Base-by-base conservation (phyloP, 2,113 vertebrate species). In the Pao palembangensis region DNA sequence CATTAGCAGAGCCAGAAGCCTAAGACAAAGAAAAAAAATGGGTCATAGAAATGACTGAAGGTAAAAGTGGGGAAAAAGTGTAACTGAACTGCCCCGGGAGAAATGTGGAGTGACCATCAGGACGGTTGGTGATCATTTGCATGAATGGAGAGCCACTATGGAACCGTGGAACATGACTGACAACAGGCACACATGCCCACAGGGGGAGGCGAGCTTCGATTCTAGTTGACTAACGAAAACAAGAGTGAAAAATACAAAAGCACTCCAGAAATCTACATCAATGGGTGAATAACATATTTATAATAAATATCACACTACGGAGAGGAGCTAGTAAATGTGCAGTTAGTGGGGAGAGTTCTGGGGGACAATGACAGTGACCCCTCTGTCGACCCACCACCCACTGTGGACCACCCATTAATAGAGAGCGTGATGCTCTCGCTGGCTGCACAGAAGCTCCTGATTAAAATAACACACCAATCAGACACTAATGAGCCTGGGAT, bases 111-210 rank as follows among this genome's bases (percentile, higher is more conserved):
- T 89, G 71, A 78, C 81, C 78, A 80, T 79, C 78, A 85, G 80
- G 83, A 85, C 80, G 68, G 82, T 80, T 89, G 76, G 83, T 67
- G 81, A 89, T 86, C 86, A 88, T 86, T 88, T 84, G 78, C 87
- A 82, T 88, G 85, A 89, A 85, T 81, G 78, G 63, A 85, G 64
- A 64, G 54, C 80, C 34, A 70, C 79, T 72, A 81, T 84, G 78
- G 80, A 71, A 74, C 71, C 51, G 58, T 47, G 70, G 75, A 72
- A 79, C 75, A 77, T 56, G 80, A 80, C 57, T 57, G 51, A 65
- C 66, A 25, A 75, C 62, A 71, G n/a, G 16, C 28, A 31, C 42
- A 25, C 70, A 59, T 21, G 4, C 42, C 38, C 41, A 58, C 12
- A 41, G 42, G 38, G 21, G 60, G n/a, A 16, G 51, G 58, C 42